Percentiles rank a stretch among this genome's conserved stretches.
phyloP scores from a whole-genome alignment of 2,113 vertebrate genomes.

The Brachypteracias leptosomus region DNA sequence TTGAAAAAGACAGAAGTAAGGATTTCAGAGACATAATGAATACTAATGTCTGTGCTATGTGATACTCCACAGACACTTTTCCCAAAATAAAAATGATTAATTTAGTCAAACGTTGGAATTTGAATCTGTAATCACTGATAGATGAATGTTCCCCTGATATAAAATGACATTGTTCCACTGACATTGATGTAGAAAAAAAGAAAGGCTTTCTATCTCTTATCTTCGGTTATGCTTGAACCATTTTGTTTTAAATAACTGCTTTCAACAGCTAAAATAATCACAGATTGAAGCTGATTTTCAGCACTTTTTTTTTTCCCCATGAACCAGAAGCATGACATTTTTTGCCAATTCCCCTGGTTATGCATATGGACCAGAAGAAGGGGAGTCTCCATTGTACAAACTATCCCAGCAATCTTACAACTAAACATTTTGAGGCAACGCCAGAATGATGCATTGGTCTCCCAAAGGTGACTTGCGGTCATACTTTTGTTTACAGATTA shows the following conservation, averaged over 20 bases:
- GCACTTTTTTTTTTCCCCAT: background rate
- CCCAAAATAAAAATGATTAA: background rate
- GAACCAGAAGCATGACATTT: background rate
- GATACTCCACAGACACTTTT: background rate
- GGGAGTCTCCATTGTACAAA: background rate
- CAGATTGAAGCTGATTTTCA: background rate
- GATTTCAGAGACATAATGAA: background rate
- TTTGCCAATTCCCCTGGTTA: background rate
- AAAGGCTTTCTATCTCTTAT: background rate
- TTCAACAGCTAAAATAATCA: background rate
- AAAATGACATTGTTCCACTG: background rate
- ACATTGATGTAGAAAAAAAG: background rate
- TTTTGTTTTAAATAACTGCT: background rate
- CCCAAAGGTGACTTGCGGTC: background rate
- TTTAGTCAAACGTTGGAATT: background rate
- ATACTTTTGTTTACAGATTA: background rate
- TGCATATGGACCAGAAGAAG: background rate
- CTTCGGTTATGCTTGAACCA: background rate
- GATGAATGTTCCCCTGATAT: background rate
- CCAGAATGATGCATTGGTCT: background rate
- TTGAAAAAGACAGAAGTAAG: slow-evolving; percentile 9
- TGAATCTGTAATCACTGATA: background rate
- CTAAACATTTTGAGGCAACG: background rate
- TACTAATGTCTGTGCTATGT: background rate
- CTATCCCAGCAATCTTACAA: background rate